Evolutionary conservation across 2,888 invertebrate genomes (phyloP), one percentile per base, ranked within the genome.

Genomic region (Heliconius cydno): DNA sequence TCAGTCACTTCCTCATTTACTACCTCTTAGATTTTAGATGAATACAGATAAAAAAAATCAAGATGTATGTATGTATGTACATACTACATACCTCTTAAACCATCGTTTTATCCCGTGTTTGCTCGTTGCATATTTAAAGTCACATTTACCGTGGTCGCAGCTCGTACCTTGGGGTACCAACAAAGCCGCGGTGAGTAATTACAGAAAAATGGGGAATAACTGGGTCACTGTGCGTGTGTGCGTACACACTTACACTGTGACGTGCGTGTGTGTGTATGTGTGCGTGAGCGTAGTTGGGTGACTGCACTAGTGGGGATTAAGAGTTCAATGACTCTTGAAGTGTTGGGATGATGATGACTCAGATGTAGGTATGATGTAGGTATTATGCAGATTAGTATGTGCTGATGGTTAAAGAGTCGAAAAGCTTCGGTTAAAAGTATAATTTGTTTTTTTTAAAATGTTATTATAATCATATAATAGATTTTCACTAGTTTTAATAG

Each of bases 141-240:
- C 82, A 66, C 78, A 82, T 63, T 77, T 67, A 79, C 80, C 41
- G 84, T 84, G 83, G 85, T 85, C 80, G 76, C 72, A 82, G 73
- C 80, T 73, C 73, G 38, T 73, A 73, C 73, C 73, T 73, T 46
- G 81, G 92, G 90, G 88, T 84, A 88, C 87, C 88, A 89, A 92
- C 92, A 92, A 92, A 92, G 92, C 89, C 86, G 87, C 86, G 89
- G 92, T 90, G 92, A 94, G 93, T 94, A 94, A 94, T 94, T 94
- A 92, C 93, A 91, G 93, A 93, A 94, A 94, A 93, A 93, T 92
- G 91, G 93, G 93, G 92, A 86, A 91, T 89, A 94, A 88, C 91
- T 94, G 84, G 94, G 94, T 94, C 94, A 94, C 84, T 87, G 90
- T 86, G 88, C 84, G 85, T 86, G 89, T 90, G 90, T 91, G 90